Evolutionary conservation across 2,888 invertebrate species (phyloP), one percentile per base, ranked within the genome.

Genomic region (Synanthedon vespiformis): DNA sequence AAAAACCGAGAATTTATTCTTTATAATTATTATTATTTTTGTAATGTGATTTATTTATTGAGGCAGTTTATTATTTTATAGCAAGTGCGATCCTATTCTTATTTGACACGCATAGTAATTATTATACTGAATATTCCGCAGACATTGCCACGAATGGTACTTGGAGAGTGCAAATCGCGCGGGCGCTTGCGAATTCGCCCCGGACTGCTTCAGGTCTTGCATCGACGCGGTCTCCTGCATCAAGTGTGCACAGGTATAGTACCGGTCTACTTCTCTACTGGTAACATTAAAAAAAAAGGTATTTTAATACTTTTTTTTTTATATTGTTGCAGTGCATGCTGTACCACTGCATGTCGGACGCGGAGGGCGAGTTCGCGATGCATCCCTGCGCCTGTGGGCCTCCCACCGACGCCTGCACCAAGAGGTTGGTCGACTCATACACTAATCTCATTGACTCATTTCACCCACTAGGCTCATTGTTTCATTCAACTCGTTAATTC

Each of bases 341-440:
- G 68, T 97, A 97, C 87, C 97, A 97, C 88, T 97, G 97, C 80
- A 94, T 95, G 91, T 91, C 95, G 60, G 96, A 96, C 79, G 91
- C 94, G 2, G 97, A 97, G 72, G 96, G 95, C 1, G 96, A 97
- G 64, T 94, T 93, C 74, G 91, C 91, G 52, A 91, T 92, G 70
- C 95, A 94, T 71, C 96, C 96, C 8, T 97, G 96, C 88, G 91
- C 93, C 58, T 95, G 95, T 80, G 89, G 83, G 22, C 81, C 89
- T 40, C 86, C 87, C n/a, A 92, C 92, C 72, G 89, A 91, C 56
- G 90, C 91, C 55, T 95, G 94, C 80, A 89, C 92, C 53, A 93
- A 93, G 65, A 90, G 95, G 86, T 34, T 34, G 2, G 27, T 34
- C 89, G 64, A 54, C 55, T 27, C 44, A 5, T 44, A 12, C 14